Base-by-base conservation (phyloP, 2,888 invertebrate species). In the Steinernema carpocapsae region DNA sequence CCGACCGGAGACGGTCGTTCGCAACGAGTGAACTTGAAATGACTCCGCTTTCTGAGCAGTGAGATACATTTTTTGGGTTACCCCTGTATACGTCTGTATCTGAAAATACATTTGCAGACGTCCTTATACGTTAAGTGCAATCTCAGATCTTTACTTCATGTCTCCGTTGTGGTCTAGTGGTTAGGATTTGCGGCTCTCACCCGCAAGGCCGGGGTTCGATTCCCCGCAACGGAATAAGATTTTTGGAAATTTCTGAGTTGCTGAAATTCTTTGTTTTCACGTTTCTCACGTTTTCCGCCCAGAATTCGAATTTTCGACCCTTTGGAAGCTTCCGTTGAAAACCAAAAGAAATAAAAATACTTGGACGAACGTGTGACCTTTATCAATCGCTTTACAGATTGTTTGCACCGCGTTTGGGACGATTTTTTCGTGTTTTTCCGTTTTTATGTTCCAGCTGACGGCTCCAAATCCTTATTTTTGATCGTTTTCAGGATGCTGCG, bases 131-230 rank as follows among this genome's bases (percentile, higher is more conserved):
- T 3, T 37, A 37, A 37, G 37, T 37, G 37, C 37, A 10, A 10
- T 37, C 3, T 3, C 4, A 37, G 37, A 6, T 3, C 37, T 37
- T 10, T 10, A 10, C 3, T 10, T 6, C 4, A 37, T 10, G 14
- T 48, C 6, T 79, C 77, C 77, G 79, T 79, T 78, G 79, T 79
- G 79, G 79, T 79, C 78, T 79, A 77, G 80, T 80, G 78, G 78
- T 80, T 77, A 80, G 78, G 79, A 79, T 80, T 80, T 79, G 77
- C 76, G 80, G 79, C 79, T 80, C 79, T 80, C 80, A 80, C 80
- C 80, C 80, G 76, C 77, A 78, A 78, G 79, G 79, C 78, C 79
- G 77, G 80, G 80, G 80, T 79, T 79, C 79, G 80, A 78, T 80
- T 80, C 78, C 80, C 79, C 76, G 79, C 80, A 80, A 79, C 80